Percentiles rank a stretch among this genome's conserved stretches.
Evolutionary conservation across 2,113 vertebrate species (phyloP).

Genomic region (Platichthys stellatus): DNA sequence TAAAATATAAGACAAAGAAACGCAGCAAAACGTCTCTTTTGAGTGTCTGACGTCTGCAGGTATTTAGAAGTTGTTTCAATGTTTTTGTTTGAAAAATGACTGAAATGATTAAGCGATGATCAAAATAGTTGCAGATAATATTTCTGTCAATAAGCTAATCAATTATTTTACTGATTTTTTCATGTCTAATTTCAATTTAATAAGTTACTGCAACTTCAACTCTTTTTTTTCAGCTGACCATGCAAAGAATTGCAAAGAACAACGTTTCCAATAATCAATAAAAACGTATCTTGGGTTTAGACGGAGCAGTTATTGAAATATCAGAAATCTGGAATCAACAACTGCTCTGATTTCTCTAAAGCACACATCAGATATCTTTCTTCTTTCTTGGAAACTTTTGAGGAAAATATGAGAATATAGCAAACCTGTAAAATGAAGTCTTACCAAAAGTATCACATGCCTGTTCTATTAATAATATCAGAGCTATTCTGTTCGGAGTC

Average conservation of each 20-base stretch:
- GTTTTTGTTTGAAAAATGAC: background rate
- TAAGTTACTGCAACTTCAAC: too few species aligned
- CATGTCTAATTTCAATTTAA: too few species aligned
- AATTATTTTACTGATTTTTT: too few species aligned
- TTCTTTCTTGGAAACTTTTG: background rate
- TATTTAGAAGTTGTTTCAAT: background rate
- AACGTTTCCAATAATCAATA: too few species aligned
- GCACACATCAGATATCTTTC: background rate
- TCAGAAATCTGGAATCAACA: background rate
- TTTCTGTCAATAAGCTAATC: too few species aligned
- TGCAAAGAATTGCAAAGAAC: too few species aligned
- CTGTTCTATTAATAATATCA: constrained; percentile 56
- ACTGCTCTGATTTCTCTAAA: background rate
- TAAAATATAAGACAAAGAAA: background rate
- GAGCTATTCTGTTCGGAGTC: constrained; percentile 43
- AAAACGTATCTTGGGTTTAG: too few species aligned
- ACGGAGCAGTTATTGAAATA: background rate
- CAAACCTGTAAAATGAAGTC: constrained; percentile 34
- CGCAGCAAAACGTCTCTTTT: background rate
- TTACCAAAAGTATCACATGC: constrained; percentile 46
- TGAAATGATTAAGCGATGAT: background rate
- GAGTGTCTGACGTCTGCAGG: background rate
- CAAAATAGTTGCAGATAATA: background rate
- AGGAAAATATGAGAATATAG: constrained; percentile 19
- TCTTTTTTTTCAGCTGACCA: too few species aligned